These are phyloP conservation scores for Lophura nycthemera DNA, from an alignment of 2,113 vertebrate species.

Conservation along the genomic window DNA sequence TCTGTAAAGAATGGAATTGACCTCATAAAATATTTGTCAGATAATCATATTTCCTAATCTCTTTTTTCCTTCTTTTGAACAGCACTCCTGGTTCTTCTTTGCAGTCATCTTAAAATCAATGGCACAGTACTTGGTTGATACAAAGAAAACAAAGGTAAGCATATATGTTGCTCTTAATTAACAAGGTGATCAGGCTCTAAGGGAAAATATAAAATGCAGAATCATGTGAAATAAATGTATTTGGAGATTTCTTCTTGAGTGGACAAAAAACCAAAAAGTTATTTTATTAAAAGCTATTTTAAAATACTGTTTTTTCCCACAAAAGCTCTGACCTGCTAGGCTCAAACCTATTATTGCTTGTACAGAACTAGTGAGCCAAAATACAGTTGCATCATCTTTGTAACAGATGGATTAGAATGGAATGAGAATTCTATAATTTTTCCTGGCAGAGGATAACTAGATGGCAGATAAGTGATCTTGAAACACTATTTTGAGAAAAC, in stretches of 20 bases:
- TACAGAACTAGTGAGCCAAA: background rate
- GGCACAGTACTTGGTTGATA: conserved; percentile 91
- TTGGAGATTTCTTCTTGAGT: background rate
- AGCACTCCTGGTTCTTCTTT: conserved; percentile 99
- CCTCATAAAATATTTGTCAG: background rate
- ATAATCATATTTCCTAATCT: background rate
- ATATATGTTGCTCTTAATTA: background rate
- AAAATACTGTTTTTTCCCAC: background rate
- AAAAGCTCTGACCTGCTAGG: background rate
- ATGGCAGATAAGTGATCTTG: background rate
- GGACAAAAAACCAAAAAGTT: background rate
- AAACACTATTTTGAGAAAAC: background rate
- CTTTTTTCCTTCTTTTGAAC: conserved; percentile 39
- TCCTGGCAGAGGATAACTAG: background rate
- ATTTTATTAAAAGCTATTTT: background rate
- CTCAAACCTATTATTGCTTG: background rate
- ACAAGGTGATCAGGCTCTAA: background rate
- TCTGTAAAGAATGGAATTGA: background rate
- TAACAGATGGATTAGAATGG: background rate
- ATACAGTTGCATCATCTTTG: background rate
- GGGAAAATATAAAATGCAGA: background rate
- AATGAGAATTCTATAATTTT: background rate
- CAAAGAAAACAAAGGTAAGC: conserved; percentile 87
- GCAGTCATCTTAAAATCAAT: conserved; percentile 94
- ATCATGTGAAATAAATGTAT: background rate